Base-by-base conservation (phyloP, 2,888 invertebrate genomes). In the Salticus scenicus region DNA sequence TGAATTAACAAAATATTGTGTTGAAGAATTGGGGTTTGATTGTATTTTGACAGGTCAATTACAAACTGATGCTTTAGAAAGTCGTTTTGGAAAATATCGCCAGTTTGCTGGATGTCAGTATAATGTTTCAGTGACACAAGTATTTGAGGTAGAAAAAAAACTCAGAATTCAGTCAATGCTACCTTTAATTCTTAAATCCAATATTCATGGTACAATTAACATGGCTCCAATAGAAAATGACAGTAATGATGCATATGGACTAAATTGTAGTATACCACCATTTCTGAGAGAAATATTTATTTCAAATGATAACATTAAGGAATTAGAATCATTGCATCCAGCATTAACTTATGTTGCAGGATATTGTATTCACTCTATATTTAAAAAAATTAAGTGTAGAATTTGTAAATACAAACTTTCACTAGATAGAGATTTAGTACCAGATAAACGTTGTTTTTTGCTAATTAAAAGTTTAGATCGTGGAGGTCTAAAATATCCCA, bases 41-140 rank as follows among this genome's bases (percentile, higher is more conserved):
- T 37, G 10, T 10, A 37, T 37, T 37, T 37, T 37, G 37, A 7
- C 37, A 37, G 37, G 37, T 37, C 4, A 37, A 37, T 10, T 37
- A 7, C 37, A 37, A 37, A 37, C 37, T 10, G 37, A 37, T 10
- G 37, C 10, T 37, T 10, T 7, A 37, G 37, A 10, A 37, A 37
- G 37, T 37, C 7, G 7, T 37, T 37, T 7, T 7, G 4, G 37
- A 37, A 37, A 37, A 37, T 71, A 71, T 71, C 12, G 71, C 41
- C 41, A 41, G 17, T n/a, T 71, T 2, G 20, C 71, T n/a, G 71
- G 71, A 2, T 27, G 12, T 2, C 0, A 71, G n/a, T 24, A 42
- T 24, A 71, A 71, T 42, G 17, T 71, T 24, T 71, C 42, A 20
- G 28, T n/a, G n/a, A n/a, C n/a, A n/a, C n/a, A n/a, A n/a, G n/a